These are phyloP conservation scores for Jordanella pulchra DNA, from an alignment of 2,797 vertebrate species.

Conservation along the genomic window DNA sequence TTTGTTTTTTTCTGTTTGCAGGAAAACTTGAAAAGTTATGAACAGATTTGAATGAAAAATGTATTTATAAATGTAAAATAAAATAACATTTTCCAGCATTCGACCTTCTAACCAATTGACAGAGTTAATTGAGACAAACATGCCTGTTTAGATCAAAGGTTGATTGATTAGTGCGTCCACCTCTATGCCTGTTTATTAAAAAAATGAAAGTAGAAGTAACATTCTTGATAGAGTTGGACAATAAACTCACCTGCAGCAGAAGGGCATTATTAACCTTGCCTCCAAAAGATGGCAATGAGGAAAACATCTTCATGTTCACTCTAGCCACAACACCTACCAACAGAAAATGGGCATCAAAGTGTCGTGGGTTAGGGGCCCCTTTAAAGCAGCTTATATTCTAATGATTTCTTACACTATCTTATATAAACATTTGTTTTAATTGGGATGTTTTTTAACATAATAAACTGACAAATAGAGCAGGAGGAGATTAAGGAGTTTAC, in stretches of 20 bases:
- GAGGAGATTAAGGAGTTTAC: neutral
- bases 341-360: too few species aligned
- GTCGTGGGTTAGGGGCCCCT: neutral
- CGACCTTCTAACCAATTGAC: neutral
- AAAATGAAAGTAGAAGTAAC: neutral
- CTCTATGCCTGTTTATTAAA: neutral
- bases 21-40: too few species aligned
- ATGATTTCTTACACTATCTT: neutral
- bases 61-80: too few species aligned
- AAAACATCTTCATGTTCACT: constrained; percentile 1
- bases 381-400: neutral
- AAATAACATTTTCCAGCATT: too few species aligned
- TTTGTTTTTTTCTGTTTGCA: too few species aligned
- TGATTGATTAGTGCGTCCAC: neutral
- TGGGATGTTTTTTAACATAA: neutral
- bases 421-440: too few species aligned
- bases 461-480: neutral
- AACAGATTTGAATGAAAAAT: too few species aligned
- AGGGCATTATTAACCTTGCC: neutral
- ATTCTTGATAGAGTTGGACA: neutral
- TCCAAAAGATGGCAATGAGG: neutral
- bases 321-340: neutral
- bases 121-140: too few species aligned
- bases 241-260: neutral
- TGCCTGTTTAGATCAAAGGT: neutral